phyloP scores from a whole-genome alignment of 2,888 invertebrate species.

The Ischnus inquisitorius region DNA sequence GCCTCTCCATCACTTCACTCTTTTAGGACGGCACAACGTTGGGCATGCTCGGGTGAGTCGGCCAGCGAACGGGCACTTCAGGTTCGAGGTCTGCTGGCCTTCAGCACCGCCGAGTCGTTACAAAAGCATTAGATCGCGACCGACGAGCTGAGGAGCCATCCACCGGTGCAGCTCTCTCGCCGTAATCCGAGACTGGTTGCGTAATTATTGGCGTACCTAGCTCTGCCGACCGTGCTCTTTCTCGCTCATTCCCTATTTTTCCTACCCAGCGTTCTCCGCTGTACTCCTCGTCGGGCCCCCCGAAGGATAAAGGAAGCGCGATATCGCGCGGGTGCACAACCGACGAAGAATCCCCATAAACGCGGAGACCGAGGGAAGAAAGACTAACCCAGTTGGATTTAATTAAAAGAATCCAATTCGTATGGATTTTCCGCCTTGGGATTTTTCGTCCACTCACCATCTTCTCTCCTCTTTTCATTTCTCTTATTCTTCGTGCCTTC shows the following conservation, averaged over 20 bases:
- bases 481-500: slow-evolving; percentile 33
- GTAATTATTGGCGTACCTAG: slow-evolving; percentile 62
- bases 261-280: slow-evolving; percentile 16
- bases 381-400: slow-evolving; percentile 63
- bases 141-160: slow-evolving; percentile 50
- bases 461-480: slow-evolving; percentile 52
- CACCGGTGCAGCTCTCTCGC: slow-evolving; percentile 24
- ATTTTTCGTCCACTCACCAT: slow-evolving; percentile 66
- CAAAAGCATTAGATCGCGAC: slow-evolving; percentile 62
- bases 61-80: slow-evolving; percentile 13
- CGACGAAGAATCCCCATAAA: slow-evolving; percentile 39
- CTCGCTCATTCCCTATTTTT: slow-evolving; percentile 62
- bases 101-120: slow-evolving; percentile 46
- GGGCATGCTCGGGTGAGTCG: slow-evolving; percentile 11
- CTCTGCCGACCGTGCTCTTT: slow-evolving; percentile 50
- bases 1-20: slow-evolving; percentile 44
- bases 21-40: slow-evolving; percentile 30
- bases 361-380: slow-evolving; percentile 25
- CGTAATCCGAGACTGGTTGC: slow-evolving; percentile 61
- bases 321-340: slow-evolving; percentile 60
- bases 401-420: slow-evolving; percentile 70
- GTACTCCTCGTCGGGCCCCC: slow-evolving; percentile 29
- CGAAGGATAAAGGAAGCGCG: slow-evolving; percentile 63
- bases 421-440: slow-evolving; percentile 69
- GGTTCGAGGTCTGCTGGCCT: slow-evolving; percentile 14